Conservation (phyloP, 1,140 invertebrate species). For the Heliothis virescens region DNA sequence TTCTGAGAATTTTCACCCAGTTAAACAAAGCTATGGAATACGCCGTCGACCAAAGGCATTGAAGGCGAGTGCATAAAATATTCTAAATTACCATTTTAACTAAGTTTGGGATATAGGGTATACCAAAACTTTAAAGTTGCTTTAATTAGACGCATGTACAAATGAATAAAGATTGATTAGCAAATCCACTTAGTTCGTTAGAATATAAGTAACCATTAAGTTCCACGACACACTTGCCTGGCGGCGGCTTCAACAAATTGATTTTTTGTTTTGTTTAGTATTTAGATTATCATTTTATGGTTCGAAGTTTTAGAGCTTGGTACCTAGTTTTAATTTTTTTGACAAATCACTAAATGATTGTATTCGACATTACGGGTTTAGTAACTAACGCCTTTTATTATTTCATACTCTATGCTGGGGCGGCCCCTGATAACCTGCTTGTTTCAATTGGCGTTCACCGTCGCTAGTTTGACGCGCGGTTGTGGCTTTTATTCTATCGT, state of each 20-base stretch:
- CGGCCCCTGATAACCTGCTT: too few species aligned
- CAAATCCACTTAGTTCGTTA: constrained; percentile 75
- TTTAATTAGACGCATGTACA: constrained; percentile 82
- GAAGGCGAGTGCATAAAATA: constrained; percentile 54
- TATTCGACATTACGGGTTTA: constrained; percentile 40
- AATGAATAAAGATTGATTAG: constrained; percentile 80
- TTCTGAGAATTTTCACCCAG: background rate
- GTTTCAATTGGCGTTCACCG: too few species aligned
- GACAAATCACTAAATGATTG: constrained; percentile 50
- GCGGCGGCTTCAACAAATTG: constrained; percentile 68
- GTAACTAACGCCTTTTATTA: constrained; percentile 57
- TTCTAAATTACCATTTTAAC: constrained; percentile 80
- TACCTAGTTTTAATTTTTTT: constrained; percentile 73
- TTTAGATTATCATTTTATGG: constrained; percentile 82
- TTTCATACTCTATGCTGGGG: constrained; percentile 55
- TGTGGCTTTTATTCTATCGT: too few species aligned
- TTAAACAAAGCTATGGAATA: constrained; percentile 38
- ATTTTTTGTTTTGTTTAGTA: constrained; percentile 82
- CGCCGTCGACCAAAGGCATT: constrained; percentile 19
- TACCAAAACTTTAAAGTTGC: constrained; percentile 72
- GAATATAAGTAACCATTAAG: constrained; percentile 63
- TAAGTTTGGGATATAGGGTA: constrained; percentile 71
- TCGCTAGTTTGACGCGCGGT: too few species aligned
- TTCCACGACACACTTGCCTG: constrained; percentile 63
- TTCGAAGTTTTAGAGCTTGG: constrained; percentile 72